phyloP scores from a whole-genome alignment of 2,797 vertebrate species.

The Rhincodon typus region DNA sequence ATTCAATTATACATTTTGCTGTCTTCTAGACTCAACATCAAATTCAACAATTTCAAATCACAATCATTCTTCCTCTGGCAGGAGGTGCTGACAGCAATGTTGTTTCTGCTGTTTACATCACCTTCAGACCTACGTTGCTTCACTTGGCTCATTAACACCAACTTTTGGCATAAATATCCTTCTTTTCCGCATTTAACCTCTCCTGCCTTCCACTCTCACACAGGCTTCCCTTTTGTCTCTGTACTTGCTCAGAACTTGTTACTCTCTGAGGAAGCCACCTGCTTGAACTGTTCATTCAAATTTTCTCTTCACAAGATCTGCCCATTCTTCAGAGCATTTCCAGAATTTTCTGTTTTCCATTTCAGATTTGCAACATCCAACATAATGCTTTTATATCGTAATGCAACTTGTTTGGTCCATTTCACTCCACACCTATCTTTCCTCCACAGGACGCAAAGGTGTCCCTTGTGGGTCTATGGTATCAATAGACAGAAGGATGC shows the following conservation, averaged over 20 bases:
- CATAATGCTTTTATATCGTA: neutral
- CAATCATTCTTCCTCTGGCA: too few species aligned
- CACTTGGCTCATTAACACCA: neutral
- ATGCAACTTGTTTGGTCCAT: neutral
- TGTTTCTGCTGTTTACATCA: too few species aligned
- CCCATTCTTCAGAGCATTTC: neutral
- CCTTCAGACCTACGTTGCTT: neutral
- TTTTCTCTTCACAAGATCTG: neutral
- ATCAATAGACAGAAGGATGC: neutral
- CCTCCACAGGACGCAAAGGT: neutral
- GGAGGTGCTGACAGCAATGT: too few species aligned
- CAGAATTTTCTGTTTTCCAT: neutral
- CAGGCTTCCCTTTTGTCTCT: neutral
- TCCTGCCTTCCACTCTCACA: neutral
- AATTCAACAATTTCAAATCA: too few species aligned
- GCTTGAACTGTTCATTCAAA: neutral
- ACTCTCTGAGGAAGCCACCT: neutral
- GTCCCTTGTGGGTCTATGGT: neutral
- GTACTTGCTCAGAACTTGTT: neutral
- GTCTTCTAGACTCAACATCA: too few species aligned
- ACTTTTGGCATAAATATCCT: neutral
- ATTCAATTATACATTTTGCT: too few species aligned
- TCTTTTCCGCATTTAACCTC: neutral
- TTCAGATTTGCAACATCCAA: neutral
- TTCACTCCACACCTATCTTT: neutral